These are phyloP conservation scores for Pseudomyrmex dendroicus DNA, from an alignment of 1,140 invertebrate species.

Conservation along the genomic window DNA sequence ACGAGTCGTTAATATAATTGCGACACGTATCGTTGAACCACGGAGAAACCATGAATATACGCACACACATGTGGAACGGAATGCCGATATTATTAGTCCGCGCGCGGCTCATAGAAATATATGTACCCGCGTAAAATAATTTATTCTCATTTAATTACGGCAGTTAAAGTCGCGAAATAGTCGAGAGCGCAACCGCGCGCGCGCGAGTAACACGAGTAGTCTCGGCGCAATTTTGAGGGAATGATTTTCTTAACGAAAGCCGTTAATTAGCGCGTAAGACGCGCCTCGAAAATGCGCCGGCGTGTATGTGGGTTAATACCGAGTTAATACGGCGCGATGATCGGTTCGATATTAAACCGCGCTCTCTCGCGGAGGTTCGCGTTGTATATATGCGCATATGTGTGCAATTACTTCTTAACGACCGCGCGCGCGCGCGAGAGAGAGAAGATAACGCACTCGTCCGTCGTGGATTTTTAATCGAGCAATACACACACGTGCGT, in stretches of 20 bases:
- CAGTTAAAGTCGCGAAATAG: not conserved
- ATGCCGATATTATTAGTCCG: not conserved
- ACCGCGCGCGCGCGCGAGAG: not conserved
- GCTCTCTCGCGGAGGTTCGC: not conserved
- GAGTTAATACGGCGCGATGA: slow-evolving; percentile 18
- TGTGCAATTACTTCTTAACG: slow-evolving; percentile 35
- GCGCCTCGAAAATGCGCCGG: slow-evolving; percentile 7
- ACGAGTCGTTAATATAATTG: slow-evolving; percentile 29
- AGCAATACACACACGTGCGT: not conserved
- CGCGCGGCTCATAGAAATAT: too few relatives aligned
- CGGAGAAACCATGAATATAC: not conserved
- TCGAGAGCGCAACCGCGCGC: not conserved
- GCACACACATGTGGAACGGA: not conserved
- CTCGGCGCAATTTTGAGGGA: not conserved
- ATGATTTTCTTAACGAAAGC: slow-evolving; percentile 51
- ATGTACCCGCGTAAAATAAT: not conserved
- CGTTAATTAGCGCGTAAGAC: slow-evolving; percentile 59
- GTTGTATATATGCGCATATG: too few relatives aligned
- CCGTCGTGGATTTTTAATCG: slow-evolving; percentile 24
- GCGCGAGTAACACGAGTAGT: slow-evolving; percentile 11
- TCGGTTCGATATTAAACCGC: slow-evolving; percentile 37
- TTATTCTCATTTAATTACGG: slow-evolving; percentile 25
- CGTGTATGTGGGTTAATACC: slow-evolving; percentile 45
- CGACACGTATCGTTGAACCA: not conserved
- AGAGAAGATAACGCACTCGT: not conserved